Conservation (phyloP, 2,113 vertebrate genomes). For the Thamnophis sirtalis region DNA sequence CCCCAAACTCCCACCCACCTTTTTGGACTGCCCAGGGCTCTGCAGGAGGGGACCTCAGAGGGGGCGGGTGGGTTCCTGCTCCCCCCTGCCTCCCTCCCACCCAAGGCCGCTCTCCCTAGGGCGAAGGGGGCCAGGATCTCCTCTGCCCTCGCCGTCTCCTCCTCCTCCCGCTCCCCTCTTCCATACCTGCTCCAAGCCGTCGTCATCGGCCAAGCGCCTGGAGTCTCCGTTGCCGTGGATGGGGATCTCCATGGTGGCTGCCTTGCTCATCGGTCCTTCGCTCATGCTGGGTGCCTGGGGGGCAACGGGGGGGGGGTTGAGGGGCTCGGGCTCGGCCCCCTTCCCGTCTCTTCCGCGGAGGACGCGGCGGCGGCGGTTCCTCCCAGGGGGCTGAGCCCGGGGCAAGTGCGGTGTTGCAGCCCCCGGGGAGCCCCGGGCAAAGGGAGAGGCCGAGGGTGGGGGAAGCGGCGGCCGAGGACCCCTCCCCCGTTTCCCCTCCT, state of each 20-base stretch:
- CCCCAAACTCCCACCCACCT: background rate
- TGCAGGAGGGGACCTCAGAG: no score
- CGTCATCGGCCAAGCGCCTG: conserved; percentile 83
- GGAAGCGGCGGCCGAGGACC: background rate
- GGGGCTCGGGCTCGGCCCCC: background rate
- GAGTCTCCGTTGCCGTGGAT: conserved; percentile 93
- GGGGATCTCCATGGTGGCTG: conserved; percentile 97
- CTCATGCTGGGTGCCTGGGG: conserved; percentile 75
- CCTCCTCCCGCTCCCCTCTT: rapidly evolving
- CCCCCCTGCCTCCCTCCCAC: background rate
- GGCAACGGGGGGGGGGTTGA: background rate
- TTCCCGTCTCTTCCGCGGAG: background rate
- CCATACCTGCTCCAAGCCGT: conserved; percentile 89
- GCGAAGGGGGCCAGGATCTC: background rate
- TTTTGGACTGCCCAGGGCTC: background rate
- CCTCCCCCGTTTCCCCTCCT: background rate
- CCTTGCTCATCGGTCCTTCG: conserved; percentile 91
- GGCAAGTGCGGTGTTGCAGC: background rate
- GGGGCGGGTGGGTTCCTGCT: no score
- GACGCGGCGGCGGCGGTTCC: background rate
- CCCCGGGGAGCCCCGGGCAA: background rate
- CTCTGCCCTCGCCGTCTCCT: background rate
- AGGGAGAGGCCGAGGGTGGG: no score
- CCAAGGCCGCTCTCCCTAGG: background rate
- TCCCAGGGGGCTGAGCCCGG: background rate